Conservation (phyloP, 2,797 vertebrate species). For the Tarsius wallacei region DNA sequence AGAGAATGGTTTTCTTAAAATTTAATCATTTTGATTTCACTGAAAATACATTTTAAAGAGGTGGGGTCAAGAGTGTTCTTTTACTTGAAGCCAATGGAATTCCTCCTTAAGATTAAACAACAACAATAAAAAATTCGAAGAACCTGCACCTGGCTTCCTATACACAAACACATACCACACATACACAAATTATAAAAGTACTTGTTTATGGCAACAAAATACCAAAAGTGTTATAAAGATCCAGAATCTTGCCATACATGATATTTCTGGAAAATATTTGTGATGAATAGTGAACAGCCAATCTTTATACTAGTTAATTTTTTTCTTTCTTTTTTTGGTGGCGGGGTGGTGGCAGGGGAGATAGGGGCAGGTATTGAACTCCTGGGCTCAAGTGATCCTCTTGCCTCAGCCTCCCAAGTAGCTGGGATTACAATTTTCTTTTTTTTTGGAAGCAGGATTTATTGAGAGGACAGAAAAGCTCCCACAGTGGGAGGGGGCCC, state of each 20-base stretch:
- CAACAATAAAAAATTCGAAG: neutral
- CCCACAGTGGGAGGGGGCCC: too few relatives aligned
- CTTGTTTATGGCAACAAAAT: slow-evolving; percentile 29
- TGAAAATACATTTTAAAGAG: slow-evolving; percentile 44
- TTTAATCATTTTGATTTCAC: neutral
- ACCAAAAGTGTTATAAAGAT: neutral
- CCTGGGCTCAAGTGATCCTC: neutral
- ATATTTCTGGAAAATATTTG: neutral
- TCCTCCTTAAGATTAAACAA: slow-evolving; percentile 2
- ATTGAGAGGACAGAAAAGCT: too few relatives aligned
- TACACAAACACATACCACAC: neutral
- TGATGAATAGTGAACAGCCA: neutral
- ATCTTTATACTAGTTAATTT: neutral
- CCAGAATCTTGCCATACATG: neutral
- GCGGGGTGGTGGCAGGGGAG: neutral
- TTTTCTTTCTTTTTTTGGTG: neutral
- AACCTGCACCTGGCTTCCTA: neutral
- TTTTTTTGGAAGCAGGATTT: too few relatives aligned
- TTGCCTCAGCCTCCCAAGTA: neutral
- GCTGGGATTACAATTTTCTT: neutral
- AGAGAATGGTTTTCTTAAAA: neutral
- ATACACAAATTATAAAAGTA: neutral
- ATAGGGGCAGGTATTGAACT: neutral
- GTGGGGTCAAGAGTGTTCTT: neutral
- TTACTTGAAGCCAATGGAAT: slow-evolving; percentile 6